phyloP scores from a whole-genome alignment of 2,888 invertebrate genomes.

The Platerodrilus igneus region DNA sequence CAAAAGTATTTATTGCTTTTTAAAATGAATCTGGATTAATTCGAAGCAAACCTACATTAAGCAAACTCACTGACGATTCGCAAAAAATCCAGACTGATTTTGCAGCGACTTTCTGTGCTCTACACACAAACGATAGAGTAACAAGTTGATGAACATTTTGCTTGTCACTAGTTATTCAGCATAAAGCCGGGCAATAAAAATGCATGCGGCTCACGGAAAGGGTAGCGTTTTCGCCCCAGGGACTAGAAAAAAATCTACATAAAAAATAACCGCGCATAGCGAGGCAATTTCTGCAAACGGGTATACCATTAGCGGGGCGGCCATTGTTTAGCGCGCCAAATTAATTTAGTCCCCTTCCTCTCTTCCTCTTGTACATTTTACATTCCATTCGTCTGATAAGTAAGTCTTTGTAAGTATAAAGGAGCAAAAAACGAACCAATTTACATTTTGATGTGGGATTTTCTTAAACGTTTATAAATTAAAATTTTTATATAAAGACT shows the following conservation, averaged over 20 bases:
- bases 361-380: constrained; percentile 21
- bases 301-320: constrained; percentile 50
- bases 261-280: constrained; percentile 48
- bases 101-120: no score
- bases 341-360: constrained; percentile 48
- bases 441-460: no score
- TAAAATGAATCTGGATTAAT: no score
- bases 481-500: no score
- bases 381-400: constrained; percentile 23
- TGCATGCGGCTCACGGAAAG: constrained; percentile 39
- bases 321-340: constrained; percentile 53
- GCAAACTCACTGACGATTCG: no score
- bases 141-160: constrained; percentile 30
- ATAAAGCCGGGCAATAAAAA: constrained; percentile 38
- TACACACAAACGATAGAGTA: no score
- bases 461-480: no score
- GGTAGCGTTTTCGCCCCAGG: constrained; percentile 39
- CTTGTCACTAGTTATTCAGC: constrained; percentile 26
- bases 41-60: no score
- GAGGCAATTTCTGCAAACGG: constrained; percentile 50
- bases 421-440: constrained; percentile 19
- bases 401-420: constrained; percentile 23
- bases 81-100: no score
- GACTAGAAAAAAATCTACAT: constrained; percentile 44
- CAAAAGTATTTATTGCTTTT: no score